Evolutionary conservation across 2,888 invertebrate species (phyloP), one percentile per base, ranked within the genome.

Genomic region (Orthosia gracilis): DNA sequence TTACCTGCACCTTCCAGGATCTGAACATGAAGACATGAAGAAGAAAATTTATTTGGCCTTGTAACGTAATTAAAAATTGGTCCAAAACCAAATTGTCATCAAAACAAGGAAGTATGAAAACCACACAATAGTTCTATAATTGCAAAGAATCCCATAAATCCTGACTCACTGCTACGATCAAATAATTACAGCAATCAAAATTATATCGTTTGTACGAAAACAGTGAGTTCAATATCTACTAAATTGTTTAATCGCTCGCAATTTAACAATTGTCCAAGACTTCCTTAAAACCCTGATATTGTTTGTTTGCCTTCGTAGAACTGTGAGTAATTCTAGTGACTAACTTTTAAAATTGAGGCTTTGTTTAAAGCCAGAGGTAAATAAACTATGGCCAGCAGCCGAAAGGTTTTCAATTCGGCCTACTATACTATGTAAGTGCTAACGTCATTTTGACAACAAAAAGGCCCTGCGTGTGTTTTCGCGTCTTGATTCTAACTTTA

Each of bases 261-360:
- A 94, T 95, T 94, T 94, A 91, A 92, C 91, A 94, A 94, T 92
- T 89, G 87, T 92, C 87, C 65, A 63, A 78, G 67, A 73, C 78
- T 87, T 88, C 88, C 83, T 84, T 57, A 67, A 62, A 55, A 55
- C 17, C 21, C 40, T 54, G 18, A 31, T 54, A 58, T 31, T 47
- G 78, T 86, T 86, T 86, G 85, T 86, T 86, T 86, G 85, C 73
- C 69, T 88, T 88, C 81, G 45, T n/a, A 74, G 74, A 86, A 82
- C 61, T 52, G 66, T 85, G 85, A 81, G 76, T 84, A 79, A 83
- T 40, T 68, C 59, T 23, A 57, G 81, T 86, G 84, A 80, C 80
- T 84, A 83, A 84, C 79, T 63, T 77, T 73, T 78, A 58, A 80
- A 84, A 73, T 77, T 23, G 75, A 84, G 81, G 85, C 87, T 82